Percentiles rank a stretch among this genome's conserved stretches.
These are phyloP conservation scores for Clupea harengus DNA, from an alignment of 2,113 vertebrate species.

Conservation along the genomic window DNA sequence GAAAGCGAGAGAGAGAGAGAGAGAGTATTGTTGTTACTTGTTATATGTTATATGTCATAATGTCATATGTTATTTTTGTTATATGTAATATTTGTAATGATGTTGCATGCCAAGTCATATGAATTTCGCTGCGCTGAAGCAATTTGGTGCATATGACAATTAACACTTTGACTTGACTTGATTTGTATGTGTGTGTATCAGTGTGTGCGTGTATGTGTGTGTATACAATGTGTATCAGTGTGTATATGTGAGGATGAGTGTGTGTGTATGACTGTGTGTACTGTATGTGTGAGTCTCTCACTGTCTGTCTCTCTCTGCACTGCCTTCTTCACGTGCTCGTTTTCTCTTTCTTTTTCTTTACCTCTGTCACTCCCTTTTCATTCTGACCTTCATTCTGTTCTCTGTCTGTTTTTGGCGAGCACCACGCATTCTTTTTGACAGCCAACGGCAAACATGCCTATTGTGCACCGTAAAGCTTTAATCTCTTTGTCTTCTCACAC, in stretches of 20 bases:
- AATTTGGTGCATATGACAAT: too few relatives aligned
- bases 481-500: background rate
- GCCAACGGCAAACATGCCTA: constrained; percentile 46
- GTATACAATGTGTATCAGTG: background rate
- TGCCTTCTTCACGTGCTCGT: background rate
- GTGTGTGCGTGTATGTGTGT: background rate
- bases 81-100: too few relatives aligned
- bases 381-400: background rate
- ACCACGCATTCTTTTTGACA: constrained; percentile 60
- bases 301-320: background rate
- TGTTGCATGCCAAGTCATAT: too few relatives aligned
- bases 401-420: constrained; percentile 37
- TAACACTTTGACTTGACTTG: too few relatives aligned
- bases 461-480: constrained; percentile 54
- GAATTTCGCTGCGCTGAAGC: too few relatives aligned
- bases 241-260: background rate
- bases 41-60: too few relatives aligned
- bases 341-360: background rate
- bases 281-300: background rate
- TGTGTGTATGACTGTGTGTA: background rate
- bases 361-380: background rate
- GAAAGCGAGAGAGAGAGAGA: too few relatives aligned
- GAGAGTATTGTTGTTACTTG: too few relatives aligned
- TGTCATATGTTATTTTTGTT: too few relatives aligned
- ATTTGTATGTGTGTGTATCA: background rate